phyloP scores from a whole-genome alignment of 2,888 invertebrate genomes.

The Drosophila neonasuta region DNA sequence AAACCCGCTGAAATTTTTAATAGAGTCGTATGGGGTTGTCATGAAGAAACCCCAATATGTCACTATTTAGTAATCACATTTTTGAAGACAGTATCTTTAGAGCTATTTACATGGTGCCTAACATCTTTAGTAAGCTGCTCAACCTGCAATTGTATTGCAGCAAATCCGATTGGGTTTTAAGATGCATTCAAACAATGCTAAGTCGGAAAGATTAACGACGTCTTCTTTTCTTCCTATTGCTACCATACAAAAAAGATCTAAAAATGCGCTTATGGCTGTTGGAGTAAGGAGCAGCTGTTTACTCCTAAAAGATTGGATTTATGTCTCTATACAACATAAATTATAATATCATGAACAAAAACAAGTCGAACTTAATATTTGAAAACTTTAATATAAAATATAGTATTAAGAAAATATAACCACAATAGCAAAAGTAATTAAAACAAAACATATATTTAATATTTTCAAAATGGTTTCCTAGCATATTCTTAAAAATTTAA shows the following conservation, averaged over 20 bases:
- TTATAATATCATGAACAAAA: too few species aligned
- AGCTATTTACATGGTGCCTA: neutral
- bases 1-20: neutral
- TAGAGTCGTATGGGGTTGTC: neutral
- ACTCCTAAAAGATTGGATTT: conserved; percentile 5
- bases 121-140: neutral
- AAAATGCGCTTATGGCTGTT: conserved; percentile 53
- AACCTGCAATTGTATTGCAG: neutral
- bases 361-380: too few species aligned
- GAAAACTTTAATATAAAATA: too few species aligned
- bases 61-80: neutral
- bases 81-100: neutral
- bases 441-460: too few species aligned
- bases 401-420: too few species aligned
- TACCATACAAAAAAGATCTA: conserved; percentile 28
- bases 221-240: neutral
- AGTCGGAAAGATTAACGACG: conserved; percentile 12
- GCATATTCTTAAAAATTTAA: too few species aligned
- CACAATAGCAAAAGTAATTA: too few species aligned
- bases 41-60: neutral
- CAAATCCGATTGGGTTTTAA: conserved; percentile 13
- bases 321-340: too few species aligned
- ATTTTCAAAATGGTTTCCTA: too few species aligned
- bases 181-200: conserved; percentile 12
- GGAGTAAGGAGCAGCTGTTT: neutral